Evolutionary conservation across 2,113 vertebrate genomes (phyloP).

Genomic region (Xenopus laevis): DNA sequence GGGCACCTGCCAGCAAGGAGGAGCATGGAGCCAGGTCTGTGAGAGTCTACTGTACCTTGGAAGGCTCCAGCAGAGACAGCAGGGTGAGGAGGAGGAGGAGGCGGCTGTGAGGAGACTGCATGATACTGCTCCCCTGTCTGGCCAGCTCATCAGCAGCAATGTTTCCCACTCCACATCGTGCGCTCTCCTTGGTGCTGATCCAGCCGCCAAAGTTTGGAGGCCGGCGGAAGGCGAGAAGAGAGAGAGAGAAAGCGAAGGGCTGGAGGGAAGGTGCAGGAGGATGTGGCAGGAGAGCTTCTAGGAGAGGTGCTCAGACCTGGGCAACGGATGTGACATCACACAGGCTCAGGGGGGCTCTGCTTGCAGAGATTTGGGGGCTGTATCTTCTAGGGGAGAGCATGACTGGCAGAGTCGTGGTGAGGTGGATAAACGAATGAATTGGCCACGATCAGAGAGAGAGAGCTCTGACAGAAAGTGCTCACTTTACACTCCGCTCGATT

Average conservation of each 20-base stretch:
- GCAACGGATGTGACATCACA: conserved; percentile 81
- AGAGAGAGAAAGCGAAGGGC: neutral
- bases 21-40: conserved; percentile 11
- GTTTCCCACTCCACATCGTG: conserved; percentile 51
- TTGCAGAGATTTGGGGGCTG: conserved; percentile 19
- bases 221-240: conserved; percentile 38
- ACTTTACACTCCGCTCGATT: neutral
- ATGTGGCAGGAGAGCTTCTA: conserved; percentile 31
- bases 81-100: conserved; percentile 77
- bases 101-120: conserved; percentile 75
- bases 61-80: conserved; percentile 79
- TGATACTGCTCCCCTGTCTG: conserved; percentile 73
- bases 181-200: conserved; percentile 57
- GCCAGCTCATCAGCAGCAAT: conserved; percentile 40
- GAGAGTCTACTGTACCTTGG: conserved; percentile 74
- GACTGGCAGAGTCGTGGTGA: neutral
- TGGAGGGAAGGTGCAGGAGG: conserved; percentile 3
- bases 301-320: conserved; percentile 56
- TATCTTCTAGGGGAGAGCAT: conserved; percentile 6
- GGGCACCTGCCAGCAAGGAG: conserved; percentile 38
- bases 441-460: neutral
- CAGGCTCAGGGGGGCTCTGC: conserved; percentile 46
- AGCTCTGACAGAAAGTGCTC: neutral
- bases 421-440: neutral
- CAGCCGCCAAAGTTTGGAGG: conserved; percentile 68